Conservation (phyloP, 2,888 invertebrate genomes). For the Selenia dentaria region DNA sequence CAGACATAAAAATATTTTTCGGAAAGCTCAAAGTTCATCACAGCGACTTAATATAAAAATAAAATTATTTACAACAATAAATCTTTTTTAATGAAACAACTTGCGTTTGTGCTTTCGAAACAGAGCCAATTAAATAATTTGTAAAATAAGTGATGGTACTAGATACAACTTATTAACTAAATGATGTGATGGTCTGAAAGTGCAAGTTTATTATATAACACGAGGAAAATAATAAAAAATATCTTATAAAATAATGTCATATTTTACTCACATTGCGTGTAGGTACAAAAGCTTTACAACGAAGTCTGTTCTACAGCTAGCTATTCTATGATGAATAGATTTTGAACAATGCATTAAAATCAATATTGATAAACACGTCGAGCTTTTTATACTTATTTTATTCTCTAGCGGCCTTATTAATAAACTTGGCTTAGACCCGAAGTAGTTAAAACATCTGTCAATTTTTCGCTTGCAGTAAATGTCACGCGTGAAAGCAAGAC, state of each 20-base stretch:
- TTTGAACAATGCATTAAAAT: too few species aligned
- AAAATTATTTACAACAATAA: constrained; percentile 47
- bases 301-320: background rate
- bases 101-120: constrained; percentile 5
- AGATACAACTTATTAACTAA: background rate
- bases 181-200: background rate
- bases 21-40: constrained; percentile 46
- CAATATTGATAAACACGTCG: background rate
- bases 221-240: background rate
- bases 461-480: too few species aligned
- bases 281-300: background rate
- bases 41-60: constrained; percentile 39
- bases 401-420: too few species aligned
- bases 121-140: background rate
- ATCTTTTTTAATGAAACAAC: constrained; percentile 19
- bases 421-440: too few species aligned
- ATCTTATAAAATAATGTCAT: constrained; percentile 50
- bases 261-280: constrained; percentile 18
- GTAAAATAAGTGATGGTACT: background rate
- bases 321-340: background rate
- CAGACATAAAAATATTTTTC: background rate
- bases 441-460: too few species aligned
- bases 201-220: background rate
- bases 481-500: too few species aligned
- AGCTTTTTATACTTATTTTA: constrained; percentile 1